Conservation (phyloP, 2,888 invertebrate genomes). For the Monoplex corrugatus region DNA sequence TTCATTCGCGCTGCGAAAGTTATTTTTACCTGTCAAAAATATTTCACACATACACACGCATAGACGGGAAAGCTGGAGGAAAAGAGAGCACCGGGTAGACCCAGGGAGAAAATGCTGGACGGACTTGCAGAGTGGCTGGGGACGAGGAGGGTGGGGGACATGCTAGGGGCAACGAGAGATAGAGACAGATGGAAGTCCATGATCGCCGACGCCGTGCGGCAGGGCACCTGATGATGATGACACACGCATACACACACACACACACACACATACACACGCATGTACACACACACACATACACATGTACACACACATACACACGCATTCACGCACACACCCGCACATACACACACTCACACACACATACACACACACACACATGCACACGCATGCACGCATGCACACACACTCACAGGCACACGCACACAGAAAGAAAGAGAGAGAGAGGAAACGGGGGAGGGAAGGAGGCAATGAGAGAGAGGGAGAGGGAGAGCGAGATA, state of each 20-base stretch:
- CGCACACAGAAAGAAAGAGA: too few relatives aligned
- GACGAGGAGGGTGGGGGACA: not conserved
- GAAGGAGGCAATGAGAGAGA: too few relatives aligned
- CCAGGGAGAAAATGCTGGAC: not conserved
- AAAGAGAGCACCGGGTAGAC: too few relatives aligned
- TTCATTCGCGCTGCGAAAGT: not conserved
- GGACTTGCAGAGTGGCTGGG: not conserved
- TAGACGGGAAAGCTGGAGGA: too few relatives aligned
- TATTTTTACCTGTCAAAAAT: not conserved
- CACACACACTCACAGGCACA: not conserved
- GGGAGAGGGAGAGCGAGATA: too few relatives aligned
- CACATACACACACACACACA: conserved; percentile 14
- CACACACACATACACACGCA: not conserved
- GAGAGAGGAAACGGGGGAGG: too few relatives aligned
- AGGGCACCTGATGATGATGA: too few relatives aligned
- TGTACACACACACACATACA: not conserved
- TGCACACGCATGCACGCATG: not conserved
- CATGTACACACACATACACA: not conserved
- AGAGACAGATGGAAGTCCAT: too few relatives aligned
- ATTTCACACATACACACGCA: not conserved
- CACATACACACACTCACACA: not conserved
- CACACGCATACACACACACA: not conserved
- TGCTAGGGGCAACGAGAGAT: not conserved
- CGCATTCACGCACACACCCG: not conserved
- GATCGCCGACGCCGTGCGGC: too few relatives aligned